These are phyloP conservation scores for Hesperia comma DNA, from an alignment of 2,888 invertebrate genomes.

Conservation along the genomic window DNA sequence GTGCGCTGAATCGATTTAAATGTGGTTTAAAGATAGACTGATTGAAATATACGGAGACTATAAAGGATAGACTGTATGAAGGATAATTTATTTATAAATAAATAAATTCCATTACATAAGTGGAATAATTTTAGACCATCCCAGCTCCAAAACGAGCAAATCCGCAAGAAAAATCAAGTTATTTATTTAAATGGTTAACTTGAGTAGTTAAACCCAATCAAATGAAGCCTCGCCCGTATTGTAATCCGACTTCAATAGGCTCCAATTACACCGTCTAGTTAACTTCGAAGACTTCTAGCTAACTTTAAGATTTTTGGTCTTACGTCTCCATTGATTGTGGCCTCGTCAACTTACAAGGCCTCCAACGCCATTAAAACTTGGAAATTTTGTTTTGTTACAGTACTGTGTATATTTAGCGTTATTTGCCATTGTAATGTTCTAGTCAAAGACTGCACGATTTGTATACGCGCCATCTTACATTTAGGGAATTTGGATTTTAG, in stretches of 20 bases:
- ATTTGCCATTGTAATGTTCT: slow-evolving; percentile 5
- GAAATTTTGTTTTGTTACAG: slow-evolving; percentile 19
- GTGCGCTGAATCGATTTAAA: too few relatives aligned
- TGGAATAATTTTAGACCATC: too few relatives aligned
- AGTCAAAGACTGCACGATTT: neutral
- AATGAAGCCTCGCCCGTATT: neutral
- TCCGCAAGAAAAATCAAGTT: too few relatives aligned
- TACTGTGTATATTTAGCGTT: slow-evolving; percentile 2
- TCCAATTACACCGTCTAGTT: neutral
- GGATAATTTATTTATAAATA: too few relatives aligned
- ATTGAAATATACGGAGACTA: too few relatives aligned
- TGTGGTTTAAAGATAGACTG: too few relatives aligned
- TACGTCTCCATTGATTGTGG: slow-evolving; percentile 37
- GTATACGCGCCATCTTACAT: neutral
- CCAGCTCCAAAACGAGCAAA: too few relatives aligned
- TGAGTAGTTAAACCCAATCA: slow-evolving; percentile 10
- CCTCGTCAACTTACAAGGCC: slow-evolving; percentile 20
- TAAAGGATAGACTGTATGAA: too few relatives aligned
- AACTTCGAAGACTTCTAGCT: neutral
- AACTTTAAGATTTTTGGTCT: slow-evolving; percentile 33
- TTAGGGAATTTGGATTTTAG: too few relatives aligned
- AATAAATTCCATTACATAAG: too few relatives aligned
- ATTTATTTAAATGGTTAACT: too few relatives aligned
- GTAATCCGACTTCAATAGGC: neutral
- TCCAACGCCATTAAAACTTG: slow-evolving; percentile 25